These are phyloP conservation scores for Zosterops hypoxanthus DNA, from an alignment of 2,113 vertebrate species.

Conservation along the genomic window DNA sequence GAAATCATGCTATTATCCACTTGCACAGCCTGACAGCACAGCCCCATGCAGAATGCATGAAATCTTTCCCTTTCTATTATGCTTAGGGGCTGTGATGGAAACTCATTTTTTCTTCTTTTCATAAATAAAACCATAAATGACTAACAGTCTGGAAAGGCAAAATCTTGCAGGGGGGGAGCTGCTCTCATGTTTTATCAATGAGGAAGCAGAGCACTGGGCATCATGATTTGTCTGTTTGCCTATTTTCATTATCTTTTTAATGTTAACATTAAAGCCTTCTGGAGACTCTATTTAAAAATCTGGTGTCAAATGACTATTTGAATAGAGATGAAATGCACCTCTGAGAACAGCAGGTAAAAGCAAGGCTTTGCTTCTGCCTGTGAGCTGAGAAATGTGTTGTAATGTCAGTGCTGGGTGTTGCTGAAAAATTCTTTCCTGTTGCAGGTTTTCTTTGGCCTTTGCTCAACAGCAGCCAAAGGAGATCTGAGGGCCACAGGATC, in stretches of 20 bases:
- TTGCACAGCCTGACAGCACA: constrained; percentile 7
- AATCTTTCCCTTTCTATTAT: constrained; percentile 29
- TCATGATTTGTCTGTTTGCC: constrained; percentile 35
- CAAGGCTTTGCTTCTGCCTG: neutral
- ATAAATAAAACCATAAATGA: constrained; percentile 53
- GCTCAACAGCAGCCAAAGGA: neutral
- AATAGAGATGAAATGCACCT: constrained; percentile 30
- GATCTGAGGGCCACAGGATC: neutral
- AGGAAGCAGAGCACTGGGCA: constrained; percentile 31
- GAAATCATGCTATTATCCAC: neutral
- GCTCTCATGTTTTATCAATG: constrained; percentile 41
- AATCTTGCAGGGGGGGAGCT: neutral
- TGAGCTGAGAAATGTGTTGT: neutral
- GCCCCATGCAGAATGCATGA: constrained; percentile 3
- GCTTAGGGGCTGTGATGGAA: constrained; percentile 24
- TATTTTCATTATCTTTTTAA: constrained; percentile 55
- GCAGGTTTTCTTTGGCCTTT: neutral
- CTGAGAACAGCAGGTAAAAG: constrained; percentile 21
- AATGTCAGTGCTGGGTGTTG: neutral
- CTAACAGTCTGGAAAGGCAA: constrained; percentile 18
- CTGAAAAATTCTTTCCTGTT: neutral
- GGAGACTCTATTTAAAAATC: constrained; percentile 1
- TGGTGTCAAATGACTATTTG: neutral
- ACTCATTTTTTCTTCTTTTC: constrained; percentile 42
- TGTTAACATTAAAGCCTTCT: constrained; percentile 51